These are phyloP conservation scores for Oligia latruncula DNA, from an alignment of 2,888 invertebrate species.

Conservation along the genomic window DNA sequence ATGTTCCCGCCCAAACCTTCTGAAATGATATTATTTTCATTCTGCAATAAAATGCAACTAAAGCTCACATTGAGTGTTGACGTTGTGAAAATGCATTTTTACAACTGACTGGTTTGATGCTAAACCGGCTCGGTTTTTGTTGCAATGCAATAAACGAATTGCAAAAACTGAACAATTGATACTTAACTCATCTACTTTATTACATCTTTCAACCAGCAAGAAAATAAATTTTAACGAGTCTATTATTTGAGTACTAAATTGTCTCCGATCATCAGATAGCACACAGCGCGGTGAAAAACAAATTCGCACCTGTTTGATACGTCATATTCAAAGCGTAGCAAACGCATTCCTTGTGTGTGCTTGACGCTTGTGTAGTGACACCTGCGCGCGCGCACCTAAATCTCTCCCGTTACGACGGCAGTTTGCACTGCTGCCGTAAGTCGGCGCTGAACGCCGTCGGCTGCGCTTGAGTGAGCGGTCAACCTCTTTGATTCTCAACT, in stretches of 20 bases:
- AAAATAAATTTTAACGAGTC: slow-evolving; percentile 12
- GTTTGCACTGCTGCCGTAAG: slow-evolving; percentile 56
- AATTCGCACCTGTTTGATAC: slow-evolving; percentile 54
- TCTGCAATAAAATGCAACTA: slow-evolving; percentile 17
- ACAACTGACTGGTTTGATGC: slow-evolving; percentile 12
- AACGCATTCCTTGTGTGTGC: slow-evolving; percentile 48
- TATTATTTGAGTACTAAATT: slow-evolving; percentile 29
- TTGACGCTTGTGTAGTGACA: slow-evolving; percentile 41
- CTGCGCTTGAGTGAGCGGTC: slow-evolving; percentile 53
- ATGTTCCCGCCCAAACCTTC: slow-evolving; percentile 24
- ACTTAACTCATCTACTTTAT: slow-evolving; percentile 29
- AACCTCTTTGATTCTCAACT: slow-evolving; percentile 40
- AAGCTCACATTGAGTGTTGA: slow-evolving; percentile 9
- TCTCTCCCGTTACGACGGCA: slow-evolving; percentile 65
- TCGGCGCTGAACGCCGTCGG: slow-evolving; percentile 33
- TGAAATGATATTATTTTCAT: slow-evolving; percentile 4
- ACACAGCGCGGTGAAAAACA: slow-evolving; percentile 23
- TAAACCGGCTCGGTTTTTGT: slow-evolving; percentile 22
- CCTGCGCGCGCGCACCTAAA: slow-evolving; percentile 67
- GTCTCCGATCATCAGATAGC: slow-evolving; percentile 18
- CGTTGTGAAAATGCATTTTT: slow-evolving; percentile 33
- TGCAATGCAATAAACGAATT: slow-evolving; percentile 28
- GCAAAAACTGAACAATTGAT: slow-evolving; percentile 39
- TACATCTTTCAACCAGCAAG: slow-evolving; percentile 5
- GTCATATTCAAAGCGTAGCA: slow-evolving; percentile 50